Conservation (phyloP, 2,888 invertebrate genomes). For the Odontothrips loti region DNA sequence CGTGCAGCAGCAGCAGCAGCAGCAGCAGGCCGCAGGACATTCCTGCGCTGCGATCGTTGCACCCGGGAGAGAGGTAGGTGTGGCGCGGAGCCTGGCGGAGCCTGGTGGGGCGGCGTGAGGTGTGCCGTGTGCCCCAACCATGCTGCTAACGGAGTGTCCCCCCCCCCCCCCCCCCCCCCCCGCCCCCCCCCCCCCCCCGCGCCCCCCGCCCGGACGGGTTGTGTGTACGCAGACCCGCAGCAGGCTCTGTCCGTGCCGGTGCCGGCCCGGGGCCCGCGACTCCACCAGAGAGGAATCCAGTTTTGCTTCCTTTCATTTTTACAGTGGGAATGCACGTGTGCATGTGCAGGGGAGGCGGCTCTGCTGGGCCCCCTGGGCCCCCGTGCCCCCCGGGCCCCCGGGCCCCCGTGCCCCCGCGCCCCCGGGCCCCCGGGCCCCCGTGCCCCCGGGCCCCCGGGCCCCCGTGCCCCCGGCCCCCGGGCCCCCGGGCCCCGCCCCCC, state of each 20-base stretch:
- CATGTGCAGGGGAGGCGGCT: no score
- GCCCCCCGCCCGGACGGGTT: neutral
- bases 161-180: neutral
- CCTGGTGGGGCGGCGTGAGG: neutral
- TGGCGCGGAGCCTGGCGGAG: neutral
- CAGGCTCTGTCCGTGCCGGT: no score
- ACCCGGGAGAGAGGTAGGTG: neutral
- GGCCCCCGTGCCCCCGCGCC: no score
- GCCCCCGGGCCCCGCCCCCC: no score
- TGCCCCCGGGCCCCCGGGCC: no score
- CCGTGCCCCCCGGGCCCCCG: no score
- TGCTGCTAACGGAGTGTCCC: neutral
- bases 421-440: no score
- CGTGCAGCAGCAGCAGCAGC: neutral
- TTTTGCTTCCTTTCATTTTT: slow-evolving; percentile 4
- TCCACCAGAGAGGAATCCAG: neutral
- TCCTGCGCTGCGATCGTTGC: neutral
- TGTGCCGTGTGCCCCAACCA: neutral
- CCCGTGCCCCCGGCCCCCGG: no score
- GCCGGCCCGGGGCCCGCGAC: no score
- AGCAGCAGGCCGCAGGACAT: neutral
- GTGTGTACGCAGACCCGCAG: neutral
- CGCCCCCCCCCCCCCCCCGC: no score
- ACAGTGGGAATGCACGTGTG: neutral
- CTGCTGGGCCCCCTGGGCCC: no score